phyloP scores from a whole-genome alignment of 2,797 vertebrate species.

The Malacoctenus gilli region DNA sequence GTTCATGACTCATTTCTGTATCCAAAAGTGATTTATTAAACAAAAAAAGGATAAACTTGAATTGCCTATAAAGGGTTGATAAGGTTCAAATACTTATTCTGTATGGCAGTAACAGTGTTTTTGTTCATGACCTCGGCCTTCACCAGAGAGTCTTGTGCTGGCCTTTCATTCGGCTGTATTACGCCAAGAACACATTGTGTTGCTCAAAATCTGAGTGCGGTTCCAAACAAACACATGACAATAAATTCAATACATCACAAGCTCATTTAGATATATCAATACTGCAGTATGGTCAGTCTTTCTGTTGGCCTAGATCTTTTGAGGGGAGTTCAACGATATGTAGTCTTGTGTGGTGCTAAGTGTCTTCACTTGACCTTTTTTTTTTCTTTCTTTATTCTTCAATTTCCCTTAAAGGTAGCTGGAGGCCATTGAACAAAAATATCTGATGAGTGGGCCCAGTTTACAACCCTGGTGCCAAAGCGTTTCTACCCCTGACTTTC shows the following conservation, averaged over 20 bases:
- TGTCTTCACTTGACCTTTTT: background rate
- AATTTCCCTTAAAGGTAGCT: background rate
- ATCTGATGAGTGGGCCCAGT: conserved; percentile 1
- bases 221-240: conserved; percentile 5
- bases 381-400: background rate
- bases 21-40: conserved; percentile 21
- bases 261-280: background rate
- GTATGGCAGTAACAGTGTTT: too few species aligned
- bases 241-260: background rate
- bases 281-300: background rate
- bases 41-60: too few species aligned
- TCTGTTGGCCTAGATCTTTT: background rate
- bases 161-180: background rate
- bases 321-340: background rate
- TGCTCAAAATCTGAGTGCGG: background rate
- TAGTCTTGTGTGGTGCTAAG: too few species aligned
- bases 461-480: conserved; percentile 1
- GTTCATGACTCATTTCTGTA: conserved; percentile 12
- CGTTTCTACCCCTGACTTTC: background rate
- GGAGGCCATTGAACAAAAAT: conserved; percentile 2
- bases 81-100: conserved; percentile 2
- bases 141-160: conserved; percentile 7
- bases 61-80: conserved; percentile 15
- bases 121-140: conserved; percentile 1
- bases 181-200: background rate